Evolutionary conservation across 1,140 invertebrate species (phyloP), one percentile per base, ranked within the genome.

Genomic region (Frieseomelitta varia): DNA sequence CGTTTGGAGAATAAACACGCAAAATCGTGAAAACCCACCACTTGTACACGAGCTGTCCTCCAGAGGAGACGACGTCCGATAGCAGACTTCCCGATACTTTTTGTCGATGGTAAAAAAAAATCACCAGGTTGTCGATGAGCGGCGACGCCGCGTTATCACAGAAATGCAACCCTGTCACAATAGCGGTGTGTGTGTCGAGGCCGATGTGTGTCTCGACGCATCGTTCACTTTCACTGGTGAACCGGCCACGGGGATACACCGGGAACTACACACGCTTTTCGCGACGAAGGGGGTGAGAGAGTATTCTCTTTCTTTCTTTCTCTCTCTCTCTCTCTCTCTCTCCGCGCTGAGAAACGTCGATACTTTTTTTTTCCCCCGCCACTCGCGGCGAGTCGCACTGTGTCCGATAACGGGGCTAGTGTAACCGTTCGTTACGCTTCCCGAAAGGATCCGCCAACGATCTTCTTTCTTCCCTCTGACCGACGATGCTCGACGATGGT

Each of bases 211-310:
- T 79, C 68, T 55, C 79, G 79, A 83, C 84, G 85, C 87, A 88
- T 88, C 84, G 82, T 88, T 93, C 92, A 93, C 92, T 93, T 92
- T 92, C 92, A 93, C 91, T 89, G 84, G 81, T 75, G 82, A 79
- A 61, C 69, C 74, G 74, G 53, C 76, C 78, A 53, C 65, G 53
- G 68, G 15, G 21, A 68, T 56, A 73, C n/a, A 61, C 58, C 58
- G 56, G 78, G 82, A 86, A 83, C 65, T 65, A 82, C 80, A 81
- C 79, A 79, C 77, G 58, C 67, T 84, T 55, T 69, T 78, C 86
- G 51, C 63, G 53, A 76, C 55, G 53, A 75, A 51, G 19, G 24
- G 82, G 82, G 68, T 79, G 65, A 68, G 82, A 47, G 39, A 56
- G 17, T 15, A 19, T n/a, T n/a, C 55, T 4, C 53, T 55, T 15